Evolutionary conservation across 2,797 vertebrate genomes (phyloP), one percentile per base, ranked within the genome.

Genomic region (Gallinago solitaria): DNA sequence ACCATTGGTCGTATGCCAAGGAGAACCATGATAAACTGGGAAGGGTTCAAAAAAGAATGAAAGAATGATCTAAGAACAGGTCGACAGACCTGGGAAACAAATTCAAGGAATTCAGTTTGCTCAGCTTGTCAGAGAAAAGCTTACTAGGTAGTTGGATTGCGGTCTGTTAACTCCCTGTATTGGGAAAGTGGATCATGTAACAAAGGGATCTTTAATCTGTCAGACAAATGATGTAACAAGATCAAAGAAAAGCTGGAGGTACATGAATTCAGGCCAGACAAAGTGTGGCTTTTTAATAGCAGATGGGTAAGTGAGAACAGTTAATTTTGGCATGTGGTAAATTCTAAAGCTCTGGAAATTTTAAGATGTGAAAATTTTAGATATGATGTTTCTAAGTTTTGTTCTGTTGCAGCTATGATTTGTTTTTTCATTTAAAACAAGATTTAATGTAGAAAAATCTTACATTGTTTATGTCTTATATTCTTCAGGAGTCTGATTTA

Each of bases 221-320:
- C 76, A 85, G 54, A 71, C 13, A 35, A 81, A 53, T 67, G 53
- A 65, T 77, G 45, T 83, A 94, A 91, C 57, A 68, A 88, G 80
- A 95, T 95, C 91, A 93, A 90, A 95, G 79, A 59, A 90, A 79
- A 91, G n/a, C 33, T 95, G 65, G 50, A 75, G 54, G 25, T 86
- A 37, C 50, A 47, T 69, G 35, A 93, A 91, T 93, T 84, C 47
- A 81, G 65, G 25, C 41, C 50, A 70, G 74, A 79, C 20, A 64
- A 86, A 82, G 9, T 71, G 50, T 67, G 33, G 9, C 41, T 83
- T 81, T 86, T 89, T 83, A 89, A 80, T 48, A 92, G 71, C 37
- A 69, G n/a, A 54, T 82, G 30, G 60, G 48, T 65, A 93, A 75
- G 64, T 90, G 74, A 86, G 61, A 88, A 57, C 28, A 84, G 64